Conservation (phyloP, 2,797 vertebrate genomes). For the Serranus cabrilla region DNA sequence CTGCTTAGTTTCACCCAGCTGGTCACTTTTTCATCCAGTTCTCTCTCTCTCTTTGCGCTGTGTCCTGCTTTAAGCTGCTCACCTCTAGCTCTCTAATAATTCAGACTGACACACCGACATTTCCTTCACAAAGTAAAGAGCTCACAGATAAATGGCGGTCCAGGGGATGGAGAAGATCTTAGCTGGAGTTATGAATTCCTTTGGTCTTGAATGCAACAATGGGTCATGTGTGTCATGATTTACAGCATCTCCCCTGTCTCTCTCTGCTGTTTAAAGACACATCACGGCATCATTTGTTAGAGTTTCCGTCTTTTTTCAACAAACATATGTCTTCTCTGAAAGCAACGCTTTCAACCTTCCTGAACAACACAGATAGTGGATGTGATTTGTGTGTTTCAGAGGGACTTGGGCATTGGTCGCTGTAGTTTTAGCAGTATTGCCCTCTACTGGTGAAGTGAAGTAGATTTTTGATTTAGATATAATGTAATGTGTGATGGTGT, state of each 20-base stretch:
- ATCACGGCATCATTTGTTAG: conserved; percentile 41
- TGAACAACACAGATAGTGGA: conserved; percentile 47
- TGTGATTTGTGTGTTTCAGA: conserved; percentile 56
- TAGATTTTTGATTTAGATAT: conserved; percentile 6
- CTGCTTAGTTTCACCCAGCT: conserved; percentile 69
- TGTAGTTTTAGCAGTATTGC: conserved; percentile 75
- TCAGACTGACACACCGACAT: conserved; percentile 47
- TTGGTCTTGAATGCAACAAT: conserved; percentile 45
- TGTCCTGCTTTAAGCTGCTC: conserved; percentile 40
- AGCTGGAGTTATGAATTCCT: conserved; percentile 47
- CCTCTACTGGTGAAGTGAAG: conserved; percentile 81
- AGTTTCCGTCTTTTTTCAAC: conserved; percentile 41
- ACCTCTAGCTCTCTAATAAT: conserved; percentile 42
- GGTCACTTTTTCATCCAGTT: conserved; percentile 60
- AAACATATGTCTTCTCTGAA: conserved; percentile 52
- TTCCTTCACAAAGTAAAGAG: conserved; percentile 54
- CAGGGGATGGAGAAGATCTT: conserved; percentile 25
- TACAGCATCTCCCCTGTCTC: conserved; percentile 21
- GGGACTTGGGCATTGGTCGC: conserved; percentile 32
- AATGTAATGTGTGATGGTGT: neutral
- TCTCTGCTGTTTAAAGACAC: conserved; percentile 50
- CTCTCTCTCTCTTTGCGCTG: conserved; percentile 8
- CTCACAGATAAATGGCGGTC: conserved; percentile 42
- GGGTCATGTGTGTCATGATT: conserved; percentile 58
- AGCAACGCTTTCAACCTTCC: conserved; percentile 34